Percentiles rank a stretch among this genome's conserved stretches.
These are phyloP conservation scores for Puffinus mauretanicus DNA, from an alignment of 2,113 vertebrate genomes.

Conservation along the genomic window DNA sequence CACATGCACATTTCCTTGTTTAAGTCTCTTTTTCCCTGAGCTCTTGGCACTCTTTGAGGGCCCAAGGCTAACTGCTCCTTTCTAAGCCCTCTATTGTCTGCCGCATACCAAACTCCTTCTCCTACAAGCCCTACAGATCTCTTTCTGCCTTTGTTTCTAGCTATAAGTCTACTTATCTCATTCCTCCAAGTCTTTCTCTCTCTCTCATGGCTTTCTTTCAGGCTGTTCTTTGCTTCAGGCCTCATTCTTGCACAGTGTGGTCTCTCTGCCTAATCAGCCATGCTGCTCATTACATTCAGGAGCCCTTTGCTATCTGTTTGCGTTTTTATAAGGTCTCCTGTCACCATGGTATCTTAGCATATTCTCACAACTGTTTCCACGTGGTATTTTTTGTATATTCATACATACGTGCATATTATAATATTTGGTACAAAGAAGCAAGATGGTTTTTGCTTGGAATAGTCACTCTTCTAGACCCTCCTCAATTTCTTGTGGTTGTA, in stretches of 20 bases:
- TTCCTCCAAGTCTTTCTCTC: constrained; percentile 2
- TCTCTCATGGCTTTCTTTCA: constrained; percentile 2
- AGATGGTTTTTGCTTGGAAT: background rate
- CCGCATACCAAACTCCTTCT: constrained; percentile 6
- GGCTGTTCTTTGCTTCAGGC: constrained; percentile 45
- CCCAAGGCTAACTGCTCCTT: constrained; percentile 40
- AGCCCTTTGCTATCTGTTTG: constrained; percentile 11
- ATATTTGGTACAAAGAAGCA: background rate
- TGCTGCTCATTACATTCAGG: constrained; percentile 19
- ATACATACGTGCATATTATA: background rate
- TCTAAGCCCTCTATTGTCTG: constrained; percentile 37
- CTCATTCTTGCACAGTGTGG: constrained; percentile 50
- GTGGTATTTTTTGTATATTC: background rate
- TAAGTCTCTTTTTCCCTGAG: background rate
- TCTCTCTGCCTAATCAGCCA: constrained; percentile 48
- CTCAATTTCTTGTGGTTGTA: background rate
- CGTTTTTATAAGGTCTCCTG: background rate
- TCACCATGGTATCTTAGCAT: background rate
- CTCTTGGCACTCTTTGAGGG: background rate
- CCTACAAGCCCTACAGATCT: background rate
- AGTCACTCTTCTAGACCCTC: background rate
- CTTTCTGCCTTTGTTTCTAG: constrained; percentile 43
- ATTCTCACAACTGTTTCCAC: background rate
- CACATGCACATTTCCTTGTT: background rate
- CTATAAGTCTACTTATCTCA: constrained; percentile 47